Evolutionary conservation across 1,140 invertebrate genomes (phyloP), one percentile per base, ranked within the genome.

Genomic region (Piezodorus guildinii): DNA sequence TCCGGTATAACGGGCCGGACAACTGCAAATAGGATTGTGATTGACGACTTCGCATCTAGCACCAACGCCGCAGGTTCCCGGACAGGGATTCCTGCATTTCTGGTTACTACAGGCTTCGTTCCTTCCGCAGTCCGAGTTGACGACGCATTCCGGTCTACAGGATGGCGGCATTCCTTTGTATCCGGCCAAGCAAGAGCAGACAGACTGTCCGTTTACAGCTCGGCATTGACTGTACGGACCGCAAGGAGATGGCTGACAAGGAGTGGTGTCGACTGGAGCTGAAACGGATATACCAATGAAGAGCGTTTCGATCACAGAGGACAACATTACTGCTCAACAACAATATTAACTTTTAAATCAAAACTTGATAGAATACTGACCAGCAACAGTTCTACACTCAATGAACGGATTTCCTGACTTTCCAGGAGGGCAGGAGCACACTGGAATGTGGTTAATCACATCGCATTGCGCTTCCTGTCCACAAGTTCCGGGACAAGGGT

Each of bases 41-140:
- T 82, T 82, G 4, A 81, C 74, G 2, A 86, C 83, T 68, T 80
- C 77, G 70, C 88, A 90, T 62, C 82, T 78, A 0, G 87, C 82
- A 69, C 82, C 81, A 8, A 81, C 73, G 15, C 89, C 89, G 73
- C 90, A 93, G 10, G 83, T 80, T 60, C 86, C 85, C 8, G 81
- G 79, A 67, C 89, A 91, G 12, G 85, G 85, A 74, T 87, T 82
- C 65, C 78, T 73, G 71, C 86, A 88, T 75, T 83, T 87, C 70
- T 82, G 79, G 21, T 75, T 75, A 39, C 80, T 79, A 64, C 81
- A 83, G 30, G 80, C 79, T 66, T 78, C 76, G 39, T 74, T 74
- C 4, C 74, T 73, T 63, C 78, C 63, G 71, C 81, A 77, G 67
- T 81, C 77, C 2, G 81, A 72, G 65, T 79, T 77, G 4, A 81